Base-by-base conservation (phyloP, 2,113 vertebrate genomes). In the Zosterops hypoxanthus region DNA sequence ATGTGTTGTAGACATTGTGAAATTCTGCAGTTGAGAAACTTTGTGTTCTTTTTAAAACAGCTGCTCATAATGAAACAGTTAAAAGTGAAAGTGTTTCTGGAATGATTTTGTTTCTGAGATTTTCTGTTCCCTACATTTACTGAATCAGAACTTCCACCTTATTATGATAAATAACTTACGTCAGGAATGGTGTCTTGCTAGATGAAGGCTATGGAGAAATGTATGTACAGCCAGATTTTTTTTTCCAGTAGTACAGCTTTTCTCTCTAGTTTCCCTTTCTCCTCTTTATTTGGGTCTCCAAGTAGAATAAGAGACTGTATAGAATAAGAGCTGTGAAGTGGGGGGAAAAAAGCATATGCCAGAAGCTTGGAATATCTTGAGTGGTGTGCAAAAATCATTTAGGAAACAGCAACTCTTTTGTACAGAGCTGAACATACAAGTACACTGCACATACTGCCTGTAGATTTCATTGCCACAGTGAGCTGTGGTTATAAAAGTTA, bases 381-480 rank as follows among this genome's bases (percentile, higher is more conserved):
- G 14, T 42, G 8, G 2, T 59, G 9, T 46, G 42, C 75, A 61
- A 76, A 44, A 76, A n/a, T 12, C 4, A 0, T 69, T 82, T 68
- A 69, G 39, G 46, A 55, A 90, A 16, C 4, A 61, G 36, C 46
- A 63, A 7, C 20, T 88, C 1, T 61, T 76, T n/a, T 49, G 13
- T 53, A 41, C 6, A 29, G 34, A 94, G 50, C 23, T 0, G 0
- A 69, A 70, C 0, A 1, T 57, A 8, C 8, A 7, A 3, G 3
- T 65, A 20, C 2, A 1, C 10, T 64, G 4, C 39, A 28, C 3
- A 6, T 52, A 15, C 21, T 47, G 12, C 34, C 25, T 64, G 63
- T 36, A 64, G 52, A 68, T 31, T 20, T 75, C 31, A 31, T 41
- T 76, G 53, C 23, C 25, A 33, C 25, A 25, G 53, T 9, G 9